Evolutionary conservation across 2,888 invertebrate genomes (phyloP), one percentile per base, ranked within the genome.

Genomic region (Lypha dubia): DNA sequence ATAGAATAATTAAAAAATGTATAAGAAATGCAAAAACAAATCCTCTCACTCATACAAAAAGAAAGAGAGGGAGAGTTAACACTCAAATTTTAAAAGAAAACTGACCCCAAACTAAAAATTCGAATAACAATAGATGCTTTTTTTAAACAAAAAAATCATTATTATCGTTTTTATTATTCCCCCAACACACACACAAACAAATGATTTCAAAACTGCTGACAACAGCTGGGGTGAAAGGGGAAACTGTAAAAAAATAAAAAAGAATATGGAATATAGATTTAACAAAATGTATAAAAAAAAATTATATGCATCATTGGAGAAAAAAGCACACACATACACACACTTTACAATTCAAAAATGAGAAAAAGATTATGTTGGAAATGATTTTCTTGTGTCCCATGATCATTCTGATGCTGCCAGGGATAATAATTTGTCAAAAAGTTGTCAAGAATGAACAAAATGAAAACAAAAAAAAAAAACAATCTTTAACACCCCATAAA

Each of bases 381-480:
- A 44, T 44, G 13, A 44, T 32, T 28, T 28, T 38, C 20, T 3
- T 11, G 13, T 53, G n/a, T 68, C 35, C 46, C 46, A 17, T 49
- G 8, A 32, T 60, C 11, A n/a, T 38, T 11, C 4, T 65, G 17
- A 46, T 20, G 7, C n/a, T 65, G 65, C 13, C 17, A 58, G 46
- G 58, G 35, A 67, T 67, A 76, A 46, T 46, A 58, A 76, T 46
- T 67, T 76, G 35, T 38, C 65, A 53, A 75, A 44, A 74, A 49
- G 41, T 35, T 35, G 35, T 35, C 44, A 44, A 44, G 44, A 15
- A 44, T 15, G 44, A 44, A 44, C 5, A 44, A 44, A 15, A 15
- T 44, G 15, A 44, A 41, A 6, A 44, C 1, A 44, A 44, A n/a
- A 62, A 49, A 5, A 22, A 51, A n/a, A n/a, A n/a, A 15, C 3